Evolutionary conservation across 2,113 vertebrate genomes (phyloP), one percentile per base, ranked within the genome.

Genomic region (Melanerpes aurifrons): DNA sequence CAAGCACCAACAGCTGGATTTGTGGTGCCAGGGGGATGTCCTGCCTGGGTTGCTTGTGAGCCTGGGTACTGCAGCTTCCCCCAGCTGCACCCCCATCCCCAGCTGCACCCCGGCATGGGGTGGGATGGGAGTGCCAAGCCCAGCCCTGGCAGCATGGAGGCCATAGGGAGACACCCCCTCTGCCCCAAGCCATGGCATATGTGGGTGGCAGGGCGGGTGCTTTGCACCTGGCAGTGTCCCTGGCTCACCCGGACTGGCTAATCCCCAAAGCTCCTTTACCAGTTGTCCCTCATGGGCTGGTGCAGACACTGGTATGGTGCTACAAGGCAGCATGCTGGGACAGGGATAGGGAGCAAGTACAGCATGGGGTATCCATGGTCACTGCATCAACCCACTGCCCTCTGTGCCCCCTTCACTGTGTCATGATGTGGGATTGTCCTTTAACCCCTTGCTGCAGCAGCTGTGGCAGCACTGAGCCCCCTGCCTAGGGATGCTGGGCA

Each of bases 231-330:
- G 31, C 12, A 2, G 15, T 31, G 86, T 82, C 95, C 94, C 80
- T n/a, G 1, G 90, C 86, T 93, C 86, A 94, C 95, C 94, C 94
- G 1, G 74, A 85, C 48, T 10, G 0, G 31, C 45, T 96, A 95
- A 96, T 96, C 92, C 91, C 83, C 83, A 94, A 95, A 96, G 95
- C 92, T 96, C 86, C 94, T 95, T 92, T 91, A 53, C 31, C 90
- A 50, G 47, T n/a, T 15, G 43, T 84, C 79, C 35, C 48, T 12
- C 5, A 3, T 3, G 6, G 76, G 82, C 78, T 62, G 78, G 35
- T 7, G 12, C 37, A 4, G 56, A 64, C 40, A 26, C 37, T 3
- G 10, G 62, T 2, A 2, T 0, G 1, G 32, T 12, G 69, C 82
- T 72, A 18, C 3, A 2, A 8, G 53, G 71, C 11, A 24, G 47